phyloP scores from a whole-genome alignment of 2,113 vertebrate genomes.

The Sinocyclocheilus anophthalmus region DNA sequence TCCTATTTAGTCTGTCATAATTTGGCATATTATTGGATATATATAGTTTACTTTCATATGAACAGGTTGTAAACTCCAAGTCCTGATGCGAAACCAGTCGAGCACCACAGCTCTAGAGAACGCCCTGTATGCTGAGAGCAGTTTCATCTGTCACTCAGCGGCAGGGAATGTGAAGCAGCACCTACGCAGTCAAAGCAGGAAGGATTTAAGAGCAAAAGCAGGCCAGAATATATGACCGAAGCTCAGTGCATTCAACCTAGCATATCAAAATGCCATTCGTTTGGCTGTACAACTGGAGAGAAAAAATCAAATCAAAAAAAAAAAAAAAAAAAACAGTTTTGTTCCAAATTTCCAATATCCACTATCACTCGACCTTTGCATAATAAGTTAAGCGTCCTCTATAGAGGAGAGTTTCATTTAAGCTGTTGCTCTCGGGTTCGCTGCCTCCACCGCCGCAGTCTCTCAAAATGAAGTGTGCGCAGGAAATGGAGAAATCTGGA shows the following conservation, averaged over 20 bases:
- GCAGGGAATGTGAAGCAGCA: background rate
- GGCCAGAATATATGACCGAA: background rate
- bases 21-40: too few species aligned
- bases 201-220: background rate
- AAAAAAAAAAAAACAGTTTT: too few species aligned
- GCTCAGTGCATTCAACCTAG: background rate
- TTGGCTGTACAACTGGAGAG: background rate
- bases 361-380: background rate
- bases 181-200: constrained; percentile 2
- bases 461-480: constrained; percentile 46
- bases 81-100: background rate
- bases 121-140: background rate
- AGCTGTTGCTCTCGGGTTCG: background rate
- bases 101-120: background rate
- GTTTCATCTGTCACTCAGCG: background rate
- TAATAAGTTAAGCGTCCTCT: background rate
- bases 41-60: background rate
- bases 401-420: background rate
- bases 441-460: constrained; percentile 21
- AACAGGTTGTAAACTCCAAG: background rate
- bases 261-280: background rate
- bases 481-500: constrained; percentile 61
- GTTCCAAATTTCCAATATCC: background rate
- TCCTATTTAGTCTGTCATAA: too few species aligned
- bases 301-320: background rate